Evolutionary conservation across 1,140 invertebrate species (phyloP).

Genomic region (Heliconius congener): DNA sequence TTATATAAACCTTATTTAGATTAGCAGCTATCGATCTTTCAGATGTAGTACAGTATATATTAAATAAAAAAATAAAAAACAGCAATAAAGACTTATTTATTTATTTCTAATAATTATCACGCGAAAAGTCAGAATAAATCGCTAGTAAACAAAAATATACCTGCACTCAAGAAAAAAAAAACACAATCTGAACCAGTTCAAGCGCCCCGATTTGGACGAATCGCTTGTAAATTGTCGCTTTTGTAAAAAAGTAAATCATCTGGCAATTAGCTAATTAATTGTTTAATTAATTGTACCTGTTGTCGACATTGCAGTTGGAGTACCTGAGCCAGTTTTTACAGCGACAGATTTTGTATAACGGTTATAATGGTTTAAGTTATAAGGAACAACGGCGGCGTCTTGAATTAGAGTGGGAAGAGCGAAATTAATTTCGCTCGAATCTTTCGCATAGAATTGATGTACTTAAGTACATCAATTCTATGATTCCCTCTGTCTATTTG

Average conservation of each 20-base stretch:
- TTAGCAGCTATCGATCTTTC: no score
- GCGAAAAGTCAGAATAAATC: neutral
- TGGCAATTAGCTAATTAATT: constrained; percentile 78
- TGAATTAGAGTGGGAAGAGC: no score
- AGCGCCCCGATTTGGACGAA: constrained; percentile 55
- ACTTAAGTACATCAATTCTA: no score
- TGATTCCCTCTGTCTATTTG: no score
- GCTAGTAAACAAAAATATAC: neutral
- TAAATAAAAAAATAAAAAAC: no score
- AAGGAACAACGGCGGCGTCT: constrained; percentile 18
- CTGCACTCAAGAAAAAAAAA: neutral
- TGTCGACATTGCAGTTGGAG: constrained; percentile 48
- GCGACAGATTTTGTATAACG: constrained; percentile 34
- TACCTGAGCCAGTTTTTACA: constrained; percentile 41
- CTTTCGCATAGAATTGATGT: no score
- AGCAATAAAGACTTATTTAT: no score
- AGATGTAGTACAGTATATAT: no score
- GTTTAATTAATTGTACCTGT: constrained; percentile 76
- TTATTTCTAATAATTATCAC: no score
- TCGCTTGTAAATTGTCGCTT: constrained; percentile 60
- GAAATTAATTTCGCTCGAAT: no score
- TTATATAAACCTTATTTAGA: no score
- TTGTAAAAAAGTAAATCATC: constrained; percentile 73
- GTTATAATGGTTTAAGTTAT: constrained; percentile 43
- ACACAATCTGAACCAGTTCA: constrained; percentile 32